Base-by-base conservation (phyloP, 2,888 invertebrate species). In the Cenopis cana region DNA sequence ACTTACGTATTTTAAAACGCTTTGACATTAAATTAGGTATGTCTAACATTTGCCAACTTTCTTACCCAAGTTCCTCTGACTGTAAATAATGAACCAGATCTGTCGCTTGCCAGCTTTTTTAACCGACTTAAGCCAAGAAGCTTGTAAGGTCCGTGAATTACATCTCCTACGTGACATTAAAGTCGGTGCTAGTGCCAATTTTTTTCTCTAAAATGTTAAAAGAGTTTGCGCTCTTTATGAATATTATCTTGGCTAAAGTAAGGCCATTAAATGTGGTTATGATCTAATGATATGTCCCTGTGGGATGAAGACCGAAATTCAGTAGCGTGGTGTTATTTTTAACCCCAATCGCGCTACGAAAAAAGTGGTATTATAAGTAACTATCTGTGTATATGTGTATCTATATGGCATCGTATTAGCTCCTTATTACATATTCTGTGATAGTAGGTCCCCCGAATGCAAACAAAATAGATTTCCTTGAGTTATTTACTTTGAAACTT, bases 101-200 rank as follows among this genome's bases (percentile, higher is more conserved):
- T 11, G 1, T 2, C 55, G 41, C 56, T 55, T 66, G 65, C 65
- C 65, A 66, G 65, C 10, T 56, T 66, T 46, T 56, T 65, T 65
- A 65, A 41, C 54, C 54, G 24, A 55, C 54, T 55, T 41, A 10
- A 65, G 65, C 65, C 65, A 65, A 65, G 41, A 29, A 55, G 54
- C 12, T 41, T 54, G 50, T 18, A 20, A 52, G n/a, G 54, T 54
- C n/a, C 54, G 20, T 64, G 54, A 64, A 54, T 64, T 64, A 54
- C 36, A 64, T 33, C 6, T 20, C 52, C 64, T 6, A 54, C 36
- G 52, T 36, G 64, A 64, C 64, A n/a, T 54, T 64, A 64, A 64
- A 64, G 38, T n/a, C 18, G 18, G 20, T n/a, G 17, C n/a, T 38
- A 2, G 38, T 38, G 64, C 64, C 64, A 64, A 64, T 12, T 64